Evolutionary conservation across 2,797 vertebrate species (phyloP), one percentile per base, ranked within the genome.

Genomic region (Sebastes oblongus): DNA sequence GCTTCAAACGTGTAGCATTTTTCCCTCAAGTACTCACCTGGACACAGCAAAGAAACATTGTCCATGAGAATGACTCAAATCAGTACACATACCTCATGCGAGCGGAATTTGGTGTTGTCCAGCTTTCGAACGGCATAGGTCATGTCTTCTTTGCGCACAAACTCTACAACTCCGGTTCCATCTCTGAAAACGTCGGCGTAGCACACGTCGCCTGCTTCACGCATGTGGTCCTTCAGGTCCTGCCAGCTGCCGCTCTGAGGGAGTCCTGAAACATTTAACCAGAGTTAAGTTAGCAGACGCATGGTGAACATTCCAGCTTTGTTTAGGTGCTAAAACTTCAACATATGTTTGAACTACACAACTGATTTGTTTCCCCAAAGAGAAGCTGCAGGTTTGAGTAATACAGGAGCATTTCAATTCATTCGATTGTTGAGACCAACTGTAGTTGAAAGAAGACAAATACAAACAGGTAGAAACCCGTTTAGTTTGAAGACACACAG

Each of bases 61-160:
- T 93, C 94, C 94, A 90, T 93, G 89, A 89, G 77, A 89, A 56
- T 71, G 22, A 58, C 86, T 85, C 86, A 90, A 93, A 93, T 80
- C 86, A 84, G 86, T 60, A 92, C 89, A 95, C 96, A 94, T 92
- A 96, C 97, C 96, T 98, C 96, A 54, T 96, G 96, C 29, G 97
- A 97, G 67, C 94, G 92, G 93, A 97, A 97, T 92, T 97, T 97
- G 93, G 96, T 97, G 95, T 97, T 97, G 94, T 97, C 97, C 96
- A 97, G 96, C 90, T 97, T 97, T 94, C 96, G 96, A 88, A 97
- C 96, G 32, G 96, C 96, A 60, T 96, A 96, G 91, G 97, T 97
- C 97, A 96, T 97, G 92, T 97, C 97, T 92, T 98, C 97, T 93
- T 97, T 98, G 87, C 96, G 96, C 88, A 97, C 96, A 96, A 98